A percentile compares a stretch with the other conserved stretches of the same genome.
phyloP scores from a whole-genome alignment of 2,113 vertebrate species.

The Atractosteus spatula region DNA sequence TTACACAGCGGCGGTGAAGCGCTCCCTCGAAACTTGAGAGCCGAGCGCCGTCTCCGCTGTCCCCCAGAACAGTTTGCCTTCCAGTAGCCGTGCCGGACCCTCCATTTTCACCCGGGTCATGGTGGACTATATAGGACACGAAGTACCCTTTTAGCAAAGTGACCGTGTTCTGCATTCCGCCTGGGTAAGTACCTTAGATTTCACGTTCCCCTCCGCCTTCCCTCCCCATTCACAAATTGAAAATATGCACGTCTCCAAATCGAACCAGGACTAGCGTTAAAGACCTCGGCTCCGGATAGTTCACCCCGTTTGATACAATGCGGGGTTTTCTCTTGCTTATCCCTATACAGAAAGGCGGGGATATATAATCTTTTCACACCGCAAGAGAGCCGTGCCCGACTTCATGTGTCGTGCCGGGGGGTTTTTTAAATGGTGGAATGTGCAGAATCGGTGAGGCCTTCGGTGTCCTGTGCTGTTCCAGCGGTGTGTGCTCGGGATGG shows the following conservation, averaged over 20 bases:
- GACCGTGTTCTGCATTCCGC: conserved; percentile 3
- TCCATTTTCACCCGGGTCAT: not conserved
- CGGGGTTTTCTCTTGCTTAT: too few relatives aligned
- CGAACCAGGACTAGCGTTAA: not conserved
- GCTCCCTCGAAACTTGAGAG: not conserved
- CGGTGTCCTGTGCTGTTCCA: not conserved
- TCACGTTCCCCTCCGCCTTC: not conserved
- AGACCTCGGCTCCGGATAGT: too few relatives aligned
- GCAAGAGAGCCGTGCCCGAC: not conserved
- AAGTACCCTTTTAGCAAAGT: not conserved
- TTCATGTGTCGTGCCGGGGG: not conserved
- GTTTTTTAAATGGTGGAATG: not conserved
- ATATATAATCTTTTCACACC: too few relatives aligned
- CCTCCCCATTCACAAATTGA: not conserved
- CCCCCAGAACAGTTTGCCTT: not conserved
- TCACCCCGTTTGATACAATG: too few relatives aligned
- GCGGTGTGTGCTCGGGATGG: not conserved
- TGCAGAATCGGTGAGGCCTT: not conserved
- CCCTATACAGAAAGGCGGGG: too few relatives aligned
- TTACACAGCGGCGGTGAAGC: too few relatives aligned
- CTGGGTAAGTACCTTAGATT: conserved; percentile 23
- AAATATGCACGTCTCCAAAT: not conserved
- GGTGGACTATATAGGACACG: not conserved
- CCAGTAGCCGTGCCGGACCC: not conserved
- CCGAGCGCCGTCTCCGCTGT: not conserved